These are phyloP conservation scores for Tyto alba DNA, from an alignment of 2,113 vertebrate species.

Conservation along the genomic window DNA sequence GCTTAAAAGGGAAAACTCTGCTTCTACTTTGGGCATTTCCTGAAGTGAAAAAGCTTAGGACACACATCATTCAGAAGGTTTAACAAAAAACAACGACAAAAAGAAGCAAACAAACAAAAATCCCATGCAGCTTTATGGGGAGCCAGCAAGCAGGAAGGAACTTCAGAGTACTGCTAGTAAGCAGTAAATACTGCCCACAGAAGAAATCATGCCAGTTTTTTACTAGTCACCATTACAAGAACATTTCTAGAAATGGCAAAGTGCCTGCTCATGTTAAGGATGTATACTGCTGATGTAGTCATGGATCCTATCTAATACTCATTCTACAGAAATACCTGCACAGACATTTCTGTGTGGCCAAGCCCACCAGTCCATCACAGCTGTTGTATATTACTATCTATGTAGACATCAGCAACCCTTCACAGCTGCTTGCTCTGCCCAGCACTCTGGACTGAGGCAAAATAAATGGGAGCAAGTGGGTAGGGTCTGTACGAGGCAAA, in stretches of 20 bases:
- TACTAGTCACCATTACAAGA: neutral
- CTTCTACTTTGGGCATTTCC: neutral
- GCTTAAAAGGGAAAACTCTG: neutral
- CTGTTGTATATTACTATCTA: neutral
- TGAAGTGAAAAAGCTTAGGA: neutral
- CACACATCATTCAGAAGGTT: neutral
- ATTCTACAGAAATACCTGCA: neutral
- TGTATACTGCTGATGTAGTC: rapidly evolving
- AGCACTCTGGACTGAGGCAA: neutral
- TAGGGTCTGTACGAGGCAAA: rapidly evolving
- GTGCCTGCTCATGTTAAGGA: rapidly evolving
- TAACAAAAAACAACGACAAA: neutral
- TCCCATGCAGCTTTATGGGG: neutral
- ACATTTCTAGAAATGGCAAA: neutral
- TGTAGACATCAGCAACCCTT: neutral
- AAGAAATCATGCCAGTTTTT: neutral
- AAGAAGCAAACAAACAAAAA: neutral
- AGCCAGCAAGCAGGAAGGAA: neutral
- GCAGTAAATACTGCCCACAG: neutral
- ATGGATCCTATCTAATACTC: neutral
- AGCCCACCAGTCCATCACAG: neutral
- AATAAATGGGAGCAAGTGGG: rapidly evolving
- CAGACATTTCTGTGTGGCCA: neutral
- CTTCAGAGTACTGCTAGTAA: neutral
- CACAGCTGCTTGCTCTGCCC: neutral